Percentiles rank a stretch among this genome's conserved stretches.
Conservation (phyloP, 2,888 invertebrate genomes). For the Lepidochitona cinerea region DNA sequence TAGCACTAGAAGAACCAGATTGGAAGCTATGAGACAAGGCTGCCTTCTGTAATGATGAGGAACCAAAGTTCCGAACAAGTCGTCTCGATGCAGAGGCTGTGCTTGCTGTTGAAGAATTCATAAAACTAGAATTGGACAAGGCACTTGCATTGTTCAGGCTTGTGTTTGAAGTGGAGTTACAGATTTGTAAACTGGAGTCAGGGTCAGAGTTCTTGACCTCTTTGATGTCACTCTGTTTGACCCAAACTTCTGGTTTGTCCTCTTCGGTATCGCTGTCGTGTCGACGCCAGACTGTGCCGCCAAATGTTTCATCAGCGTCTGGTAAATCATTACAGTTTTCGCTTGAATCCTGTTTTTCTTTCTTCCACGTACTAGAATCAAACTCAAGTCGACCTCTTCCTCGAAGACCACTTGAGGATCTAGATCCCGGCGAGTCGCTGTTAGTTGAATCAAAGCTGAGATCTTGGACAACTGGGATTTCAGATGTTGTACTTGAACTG, state of each 20-base stretch:
- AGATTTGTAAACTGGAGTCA: too few relatives aligned
- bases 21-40: not conserved
- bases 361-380: constrained; percentile 54
- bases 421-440: not conserved
- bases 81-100: not conserved
- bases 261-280: constrained; percentile 24
- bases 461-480: not conserved
- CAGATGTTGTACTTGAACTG: not conserved
- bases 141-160: not conserved
- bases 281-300: constrained; percentile 20
- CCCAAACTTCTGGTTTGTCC: not conserved
- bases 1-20: not conserved
- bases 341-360: constrained; percentile 43
- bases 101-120: not conserved
- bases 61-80: not conserved
- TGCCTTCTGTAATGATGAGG: not conserved
- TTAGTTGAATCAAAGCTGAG: not conserved
- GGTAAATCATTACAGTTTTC: constrained; percentile 45
- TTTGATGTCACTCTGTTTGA: not conserved
- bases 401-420: not conserved
- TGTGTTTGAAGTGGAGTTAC: not conserved
- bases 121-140: not conserved
- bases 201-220: not conserved
- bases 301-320: constrained; percentile 60
- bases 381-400: not conserved